Evolutionary conservation across 2,113 vertebrate genomes (phyloP).

Genomic region (Archocentrus centrarchus): DNA sequence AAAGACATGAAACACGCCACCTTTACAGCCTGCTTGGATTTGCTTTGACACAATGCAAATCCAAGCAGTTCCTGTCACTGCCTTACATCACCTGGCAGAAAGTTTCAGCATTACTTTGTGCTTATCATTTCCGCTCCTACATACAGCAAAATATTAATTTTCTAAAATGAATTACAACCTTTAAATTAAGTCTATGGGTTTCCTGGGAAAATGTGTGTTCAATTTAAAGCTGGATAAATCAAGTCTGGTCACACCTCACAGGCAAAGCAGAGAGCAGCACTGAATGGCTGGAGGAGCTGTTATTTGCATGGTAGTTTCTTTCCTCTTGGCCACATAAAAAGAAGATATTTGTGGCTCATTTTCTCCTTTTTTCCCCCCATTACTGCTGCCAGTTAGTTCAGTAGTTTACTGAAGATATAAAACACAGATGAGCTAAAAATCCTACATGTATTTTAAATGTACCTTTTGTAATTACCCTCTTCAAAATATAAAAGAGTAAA

Average conservation of each 20-base stretch:
- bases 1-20: neutral
- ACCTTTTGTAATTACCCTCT: neutral
- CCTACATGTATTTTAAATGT: neutral
- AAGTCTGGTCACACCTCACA: neutral
- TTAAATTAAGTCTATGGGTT: neutral
- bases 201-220: neutral
- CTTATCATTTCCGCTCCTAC: neutral
- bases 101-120: neutral
- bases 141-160: neutral
- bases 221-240: neutral
- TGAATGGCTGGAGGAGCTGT: neutral
- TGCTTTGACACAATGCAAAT: slow-evolving; percentile 23
- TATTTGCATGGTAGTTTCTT: slow-evolving; percentile 55
- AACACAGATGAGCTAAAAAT: neutral
- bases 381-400: neutral
- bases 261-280: slow-evolving; percentile 2
- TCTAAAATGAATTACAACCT: neutral
- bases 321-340: neutral
- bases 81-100: neutral
- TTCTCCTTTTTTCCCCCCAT: neutral
- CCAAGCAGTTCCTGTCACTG: neutral
- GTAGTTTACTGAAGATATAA: neutral
- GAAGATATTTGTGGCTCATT: neutral
- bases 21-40: neutral
- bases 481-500: neutral